Evolutionary conservation across 2,113 vertebrate species (phyloP), one percentile per base, ranked within the genome.

Genomic region (Spilogale gracilis): DNA sequence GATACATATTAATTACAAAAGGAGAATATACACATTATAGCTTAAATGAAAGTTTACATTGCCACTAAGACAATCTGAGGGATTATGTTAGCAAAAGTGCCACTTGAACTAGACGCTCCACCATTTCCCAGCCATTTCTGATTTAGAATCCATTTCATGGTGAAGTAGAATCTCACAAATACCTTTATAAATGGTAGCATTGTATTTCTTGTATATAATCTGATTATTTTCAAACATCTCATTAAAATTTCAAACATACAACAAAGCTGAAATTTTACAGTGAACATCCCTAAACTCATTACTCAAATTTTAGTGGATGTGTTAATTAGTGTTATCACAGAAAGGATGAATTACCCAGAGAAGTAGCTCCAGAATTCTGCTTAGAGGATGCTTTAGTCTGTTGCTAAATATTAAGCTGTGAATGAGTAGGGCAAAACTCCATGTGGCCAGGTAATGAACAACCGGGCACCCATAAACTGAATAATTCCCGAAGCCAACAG

Each of bases 211-310:
- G 76, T 54, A 82, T n/a, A n/a, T 83, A 94, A 83, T 74, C 23
- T 61, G 86, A 82, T 94, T 30, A 73, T 94, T 89, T 88, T 73
- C 54, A 82, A 82, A 89, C 52, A 71, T 30, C 23, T 30, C 27
- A 9, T 87, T 86, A 78, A 86, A 65, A 86, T 86, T 86, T 78
- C 60, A 87, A 87, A 86, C n/a, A 78, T 54, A 89, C 3, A 54
- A 27, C 58, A 76, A 78, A 93, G 48, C 45, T 93, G 73, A 94
- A 87, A 87, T n/a, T 87, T 87, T 94, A 56, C 27, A 69, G 27
- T 58, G 27, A 79, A 86, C 48, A 38, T 82, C 25, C 43, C 30
- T 73, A 73, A 84, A 93, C 58, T 78, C 58, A 86, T 65, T 78
- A 86, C n/a, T 67, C 38, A 79, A n/a, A 87, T 94, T 65, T 94